These are phyloP conservation scores for Phrynocephalus guinanensis DNA, from an alignment of 2,797 vertebrate species.

Conservation along the genomic window DNA sequence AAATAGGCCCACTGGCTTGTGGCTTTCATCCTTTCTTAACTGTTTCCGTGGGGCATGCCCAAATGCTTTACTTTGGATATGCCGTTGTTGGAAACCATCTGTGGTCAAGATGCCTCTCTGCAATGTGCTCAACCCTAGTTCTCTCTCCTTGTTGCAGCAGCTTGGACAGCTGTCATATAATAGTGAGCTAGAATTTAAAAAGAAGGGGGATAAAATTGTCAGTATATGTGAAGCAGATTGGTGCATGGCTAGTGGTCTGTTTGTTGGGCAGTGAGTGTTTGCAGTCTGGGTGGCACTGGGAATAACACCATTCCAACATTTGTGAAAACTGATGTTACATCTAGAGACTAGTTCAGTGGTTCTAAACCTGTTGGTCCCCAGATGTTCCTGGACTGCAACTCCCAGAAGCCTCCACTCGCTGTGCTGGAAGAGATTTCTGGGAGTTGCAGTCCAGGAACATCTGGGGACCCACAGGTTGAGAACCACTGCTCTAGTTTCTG, in stretches of 20 bases:
- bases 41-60: background rate
- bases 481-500: too few relatives aligned
- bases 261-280: background rate
- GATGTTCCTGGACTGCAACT: too few relatives aligned
- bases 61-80: background rate
- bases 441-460: too few relatives aligned
- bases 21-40: background rate
- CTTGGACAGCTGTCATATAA: too few relatives aligned
- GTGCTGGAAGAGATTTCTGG: too few relatives aligned
- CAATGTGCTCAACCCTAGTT: background rate
- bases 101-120: background rate
- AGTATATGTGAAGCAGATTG: background rate
- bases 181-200: background rate
- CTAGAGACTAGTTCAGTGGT: background rate
- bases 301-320: background rate
- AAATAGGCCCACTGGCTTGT: background rate
- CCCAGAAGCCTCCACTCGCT: too few relatives aligned
- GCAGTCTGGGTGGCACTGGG: background rate
- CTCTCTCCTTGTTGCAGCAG: background rate
- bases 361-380: too few relatives aligned
- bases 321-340: background rate
- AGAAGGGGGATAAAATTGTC: background rate
- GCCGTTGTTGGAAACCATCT: too few relatives aligned
- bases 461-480: too few relatives aligned
- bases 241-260: background rate